Percentiles rank a stretch among this genome's conserved stretches.
phyloP scores from a whole-genome alignment of 2,888 invertebrate genomes.

The Pandemis corylana region DNA sequence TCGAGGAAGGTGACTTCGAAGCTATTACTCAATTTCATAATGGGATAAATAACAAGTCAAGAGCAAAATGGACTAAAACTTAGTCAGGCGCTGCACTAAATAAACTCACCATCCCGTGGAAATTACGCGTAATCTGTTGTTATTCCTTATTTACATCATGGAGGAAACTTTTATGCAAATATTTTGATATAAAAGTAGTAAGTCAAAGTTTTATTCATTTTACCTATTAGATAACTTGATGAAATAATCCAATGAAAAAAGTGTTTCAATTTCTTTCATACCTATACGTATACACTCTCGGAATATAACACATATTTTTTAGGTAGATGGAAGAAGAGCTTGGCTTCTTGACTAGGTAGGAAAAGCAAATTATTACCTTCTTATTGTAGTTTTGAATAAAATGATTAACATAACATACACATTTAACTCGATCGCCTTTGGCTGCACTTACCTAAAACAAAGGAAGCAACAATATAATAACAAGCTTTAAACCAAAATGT shows the following conservation, averaged over 20 bases:
- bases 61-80: no score
- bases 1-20: background rate
- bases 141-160: no score
- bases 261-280: no score
- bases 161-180: no score
- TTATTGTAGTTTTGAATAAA: background rate
- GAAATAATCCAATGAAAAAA: no score
- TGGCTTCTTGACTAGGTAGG: background rate
- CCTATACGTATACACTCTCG: no score
- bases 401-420: background rate
- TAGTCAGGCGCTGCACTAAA: no score
- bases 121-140: no score
- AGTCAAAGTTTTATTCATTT: no score
- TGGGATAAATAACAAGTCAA: background rate
- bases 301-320: background rate
- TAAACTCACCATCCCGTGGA: no score
- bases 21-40: background rate
- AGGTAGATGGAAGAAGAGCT: background rate
- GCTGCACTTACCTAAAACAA: slow-evolving; percentile 75
- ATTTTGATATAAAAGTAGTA: no score
- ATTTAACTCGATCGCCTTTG: slow-evolving; percentile 42
- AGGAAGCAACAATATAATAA: slow-evolving; percentile 50
- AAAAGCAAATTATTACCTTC: background rate
- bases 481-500: slow-evolving; percentile 9
- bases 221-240: no score